Evolutionary conservation across 2,888 invertebrate genomes (phyloP).

Genomic region (Anorthoa munda): DNA sequence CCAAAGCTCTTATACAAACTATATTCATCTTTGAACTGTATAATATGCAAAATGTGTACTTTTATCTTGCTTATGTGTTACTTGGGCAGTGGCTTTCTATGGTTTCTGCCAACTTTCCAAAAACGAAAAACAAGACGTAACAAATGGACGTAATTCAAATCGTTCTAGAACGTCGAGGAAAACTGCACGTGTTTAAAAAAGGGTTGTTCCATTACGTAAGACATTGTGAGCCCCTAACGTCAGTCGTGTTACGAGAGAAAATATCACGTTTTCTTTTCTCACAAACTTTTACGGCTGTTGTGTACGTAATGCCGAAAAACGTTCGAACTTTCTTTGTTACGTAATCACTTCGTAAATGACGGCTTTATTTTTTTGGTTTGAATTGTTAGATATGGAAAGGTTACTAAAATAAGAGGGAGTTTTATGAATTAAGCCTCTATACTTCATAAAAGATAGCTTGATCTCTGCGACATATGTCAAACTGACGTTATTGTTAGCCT

Average conservation of each 20-base stretch:
- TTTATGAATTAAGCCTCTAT: slow-evolving; percentile 5
- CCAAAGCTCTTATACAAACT: too few relatives aligned
- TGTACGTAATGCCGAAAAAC: slow-evolving; percentile 10
- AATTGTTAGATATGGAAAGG: slow-evolving; percentile 1
- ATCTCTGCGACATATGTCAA: too few relatives aligned
- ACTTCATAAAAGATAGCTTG: too few relatives aligned
- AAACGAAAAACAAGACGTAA: slow-evolving; percentile 9
- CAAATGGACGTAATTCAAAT: slow-evolving; percentile 9
- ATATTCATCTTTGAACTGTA: too few relatives aligned
- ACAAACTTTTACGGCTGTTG: slow-evolving; percentile 6
- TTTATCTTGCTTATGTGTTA: too few relatives aligned
- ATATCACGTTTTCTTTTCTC: slow-evolving; percentile 19
- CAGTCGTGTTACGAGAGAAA: neutral
- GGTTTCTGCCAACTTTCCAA: neutral
- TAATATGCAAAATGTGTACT: too few relatives aligned
- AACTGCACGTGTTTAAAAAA: slow-evolving; percentile 27
- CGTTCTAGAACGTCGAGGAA: slow-evolving; percentile 33
- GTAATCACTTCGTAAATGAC: slow-evolving; percentile 5
- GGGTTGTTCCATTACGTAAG: slow-evolving; percentile 29
- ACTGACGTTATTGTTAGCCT: too few relatives aligned
- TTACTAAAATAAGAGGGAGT: neutral
- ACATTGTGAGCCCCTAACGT: neutral
- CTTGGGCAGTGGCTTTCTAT: neutral
- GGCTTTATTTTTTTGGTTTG: neutral
- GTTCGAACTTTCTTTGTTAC: slow-evolving; percentile 19